Percentiles rank a stretch among this genome's conserved stretches.
Evolutionary conservation across 2,113 vertebrate species (phyloP).

Genomic region (Eptesicus fuscus): DNA sequence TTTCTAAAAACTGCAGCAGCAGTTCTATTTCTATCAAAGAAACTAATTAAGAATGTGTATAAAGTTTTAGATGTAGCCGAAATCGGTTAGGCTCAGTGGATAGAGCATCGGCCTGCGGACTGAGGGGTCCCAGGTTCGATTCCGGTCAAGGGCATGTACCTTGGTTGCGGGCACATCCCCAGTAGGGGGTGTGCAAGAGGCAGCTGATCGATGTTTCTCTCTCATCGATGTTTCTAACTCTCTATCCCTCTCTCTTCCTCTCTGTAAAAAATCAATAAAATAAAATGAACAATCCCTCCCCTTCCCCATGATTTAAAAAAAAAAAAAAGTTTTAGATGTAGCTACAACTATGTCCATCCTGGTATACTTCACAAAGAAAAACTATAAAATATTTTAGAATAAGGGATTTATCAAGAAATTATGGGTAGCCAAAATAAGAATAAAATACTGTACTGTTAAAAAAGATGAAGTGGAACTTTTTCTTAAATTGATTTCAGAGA

Average conservation of each 20-base stretch:
- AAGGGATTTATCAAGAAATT: conserved; percentile 19
- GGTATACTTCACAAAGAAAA: conserved; percentile 22
- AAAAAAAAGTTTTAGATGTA: conserved; percentile 30
- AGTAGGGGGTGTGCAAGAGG: no score
- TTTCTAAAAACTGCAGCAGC: not conserved
- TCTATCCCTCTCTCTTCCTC: no score
- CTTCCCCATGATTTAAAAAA: no score
- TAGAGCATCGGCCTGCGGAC: no score
- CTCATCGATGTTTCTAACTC: no score
- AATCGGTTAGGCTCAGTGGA: no score
- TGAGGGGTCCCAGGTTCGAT: no score
- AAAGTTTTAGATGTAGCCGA: conserved; percentile 22
- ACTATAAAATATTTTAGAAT: not conserved
- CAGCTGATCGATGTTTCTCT: no score
- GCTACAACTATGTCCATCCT: not conserved
- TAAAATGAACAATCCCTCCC: no score
- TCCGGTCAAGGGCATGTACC: no score
- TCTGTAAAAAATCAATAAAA: no score
- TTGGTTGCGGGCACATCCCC: no score
- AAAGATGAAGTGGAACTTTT: not conserved
- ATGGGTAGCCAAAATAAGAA: not conserved
- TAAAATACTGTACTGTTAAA: conserved; percentile 2
- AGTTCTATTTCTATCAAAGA: conserved; percentile 6
- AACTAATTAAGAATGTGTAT: not conserved
- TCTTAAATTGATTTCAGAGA: not conserved